A percentile compares a stretch with the other conserved stretches of the same genome.
Evolutionary conservation across 2,888 invertebrate species (phyloP).

Genomic region (Thymelicus acteon): DNA sequence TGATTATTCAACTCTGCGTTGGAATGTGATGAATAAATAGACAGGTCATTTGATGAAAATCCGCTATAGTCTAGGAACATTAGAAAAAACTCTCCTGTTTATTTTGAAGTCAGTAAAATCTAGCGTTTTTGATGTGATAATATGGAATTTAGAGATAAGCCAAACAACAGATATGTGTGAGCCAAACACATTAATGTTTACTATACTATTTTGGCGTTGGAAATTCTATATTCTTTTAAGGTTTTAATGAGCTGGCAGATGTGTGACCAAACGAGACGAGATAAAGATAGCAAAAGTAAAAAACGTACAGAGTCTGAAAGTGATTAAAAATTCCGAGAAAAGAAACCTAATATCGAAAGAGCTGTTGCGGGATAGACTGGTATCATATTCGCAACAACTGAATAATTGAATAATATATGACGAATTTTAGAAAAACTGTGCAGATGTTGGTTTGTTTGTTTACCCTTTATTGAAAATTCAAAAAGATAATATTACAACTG

Average conservation of each 20-base stretch:
- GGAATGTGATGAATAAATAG: background rate
- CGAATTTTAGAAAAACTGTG: too few relatives aligned
- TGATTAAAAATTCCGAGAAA: background rate
- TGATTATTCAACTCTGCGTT: background rate
- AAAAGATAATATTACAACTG: too few relatives aligned
- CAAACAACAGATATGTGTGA: too few relatives aligned
- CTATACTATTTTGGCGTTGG: slow-evolving; percentile 45
- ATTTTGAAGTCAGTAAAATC: too few relatives aligned
- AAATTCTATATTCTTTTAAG: slow-evolving; percentile 39
- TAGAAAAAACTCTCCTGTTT: too few relatives aligned
- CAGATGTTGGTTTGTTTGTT: too few relatives aligned
- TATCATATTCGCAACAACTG: too few relatives aligned
- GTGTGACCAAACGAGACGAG: slow-evolving; percentile 40
- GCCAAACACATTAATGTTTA: slow-evolving; percentile 23
- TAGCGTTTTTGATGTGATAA: slow-evolving; percentile 21
- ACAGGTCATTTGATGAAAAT: background rate
- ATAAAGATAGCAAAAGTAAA: slow-evolving; percentile 64
- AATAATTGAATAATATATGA: too few relatives aligned
- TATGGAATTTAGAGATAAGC: slow-evolving; percentile 19
- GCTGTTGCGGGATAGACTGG: too few relatives aligned
- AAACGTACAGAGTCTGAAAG: background rate
- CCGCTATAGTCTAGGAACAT: too few relatives aligned
- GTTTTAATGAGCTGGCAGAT: background rate
- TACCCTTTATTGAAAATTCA: too few relatives aligned
- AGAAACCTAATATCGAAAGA: background rate